phyloP scores from a whole-genome alignment of 2,888 invertebrate genomes.

The Periphyllus acericola region DNA sequence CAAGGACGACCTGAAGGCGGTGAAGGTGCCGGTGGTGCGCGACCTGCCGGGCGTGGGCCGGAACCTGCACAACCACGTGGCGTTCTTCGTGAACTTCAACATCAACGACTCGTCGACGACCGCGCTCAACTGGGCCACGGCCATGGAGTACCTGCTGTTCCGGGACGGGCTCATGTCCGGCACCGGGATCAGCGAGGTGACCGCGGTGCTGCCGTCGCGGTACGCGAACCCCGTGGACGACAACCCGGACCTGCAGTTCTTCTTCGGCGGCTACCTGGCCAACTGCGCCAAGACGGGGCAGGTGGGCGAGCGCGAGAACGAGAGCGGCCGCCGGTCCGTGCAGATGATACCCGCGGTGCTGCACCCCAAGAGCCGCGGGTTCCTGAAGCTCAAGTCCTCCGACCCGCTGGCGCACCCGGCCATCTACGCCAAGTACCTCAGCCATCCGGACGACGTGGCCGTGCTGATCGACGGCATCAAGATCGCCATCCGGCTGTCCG shows the following conservation, averaged over 20 bases:
- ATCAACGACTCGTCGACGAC: slow-evolving; percentile 86
- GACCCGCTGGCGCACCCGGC: slow-evolving; percentile 85
- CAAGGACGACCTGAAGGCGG: slow-evolving; percentile 73
- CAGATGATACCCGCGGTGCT: slow-evolving; percentile 81
- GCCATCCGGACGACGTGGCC: slow-evolving; percentile 82
- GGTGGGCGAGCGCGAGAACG: slow-evolving; percentile 81
- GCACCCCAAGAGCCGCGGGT: slow-evolving; percentile 88
- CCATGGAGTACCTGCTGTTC: slow-evolving; percentile 89
- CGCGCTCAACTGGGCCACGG: slow-evolving; percentile 90
- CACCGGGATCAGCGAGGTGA: slow-evolving; percentile 87
- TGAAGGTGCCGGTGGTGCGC: slow-evolving; percentile 76
- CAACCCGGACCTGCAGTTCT: slow-evolving; percentile 86
- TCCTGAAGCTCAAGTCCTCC: slow-evolving; percentile 76
- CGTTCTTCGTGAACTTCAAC: slow-evolving; percentile 80
- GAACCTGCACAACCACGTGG: slow-evolving; percentile 88
- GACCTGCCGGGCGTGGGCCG: slow-evolving; percentile 83
- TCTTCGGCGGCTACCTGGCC: slow-evolving; percentile 87
- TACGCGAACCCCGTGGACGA: slow-evolving; percentile 79
- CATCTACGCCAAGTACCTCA: slow-evolving; percentile 85
- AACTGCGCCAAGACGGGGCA: slow-evolving; percentile 87
- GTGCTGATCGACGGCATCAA: slow-evolving; percentile 85
- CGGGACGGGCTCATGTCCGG: slow-evolving; percentile 91
- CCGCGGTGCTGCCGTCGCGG: slow-evolving; percentile 83
- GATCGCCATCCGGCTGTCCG: slow-evolving; percentile 77
- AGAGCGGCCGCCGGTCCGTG: slow-evolving; percentile 67